These are phyloP conservation scores for Nothocercus julius DNA, from an alignment of 2,113 vertebrate species.

Conservation along the genomic window DNA sequence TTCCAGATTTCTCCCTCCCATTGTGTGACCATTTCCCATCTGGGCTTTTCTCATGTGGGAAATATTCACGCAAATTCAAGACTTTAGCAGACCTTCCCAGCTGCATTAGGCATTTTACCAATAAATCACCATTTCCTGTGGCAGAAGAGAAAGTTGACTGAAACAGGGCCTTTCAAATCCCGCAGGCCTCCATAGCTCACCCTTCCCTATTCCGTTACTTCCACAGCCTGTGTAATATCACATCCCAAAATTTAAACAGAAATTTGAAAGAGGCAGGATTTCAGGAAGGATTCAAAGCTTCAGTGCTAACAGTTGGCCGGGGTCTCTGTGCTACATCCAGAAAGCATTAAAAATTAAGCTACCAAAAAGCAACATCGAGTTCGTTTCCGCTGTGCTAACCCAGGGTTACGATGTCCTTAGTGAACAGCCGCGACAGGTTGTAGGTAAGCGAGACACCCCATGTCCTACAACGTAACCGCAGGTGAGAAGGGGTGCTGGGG, in stretches of 20 bases:
- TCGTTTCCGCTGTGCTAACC: constrained; percentile 25
- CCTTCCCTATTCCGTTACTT: constrained; percentile 28
- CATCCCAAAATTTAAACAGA: constrained; percentile 29
- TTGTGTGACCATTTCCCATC: constrained; percentile 64
- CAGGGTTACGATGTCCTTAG: background rate
- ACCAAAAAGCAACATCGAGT: background rate
- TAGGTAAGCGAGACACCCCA: constrained; percentile 12
- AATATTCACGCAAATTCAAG: constrained; percentile 62
- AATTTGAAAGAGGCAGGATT: background rate
- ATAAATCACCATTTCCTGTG: constrained; percentile 66
- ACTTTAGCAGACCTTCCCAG: constrained; percentile 51
- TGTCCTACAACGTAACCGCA: background rate
- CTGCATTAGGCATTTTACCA: constrained; percentile 55
- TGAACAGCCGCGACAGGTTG: background rate
- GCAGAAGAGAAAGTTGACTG: constrained; percentile 43
- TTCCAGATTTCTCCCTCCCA: constrained; percentile 58
- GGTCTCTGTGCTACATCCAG: background rate
- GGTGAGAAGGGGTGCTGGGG: background rate
- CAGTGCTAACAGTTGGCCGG: background rate
- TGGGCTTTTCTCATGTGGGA: constrained; percentile 61
- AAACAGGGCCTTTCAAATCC: constrained; percentile 9
- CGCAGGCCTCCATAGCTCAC: constrained; percentile 21
- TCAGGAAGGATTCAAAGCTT: background rate
- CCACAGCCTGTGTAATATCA: constrained; percentile 45
- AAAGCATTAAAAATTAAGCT: background rate